Base-by-base conservation (phyloP, 2,888 invertebrate genomes). In the Acanthococcus lagerstroemiae region DNA sequence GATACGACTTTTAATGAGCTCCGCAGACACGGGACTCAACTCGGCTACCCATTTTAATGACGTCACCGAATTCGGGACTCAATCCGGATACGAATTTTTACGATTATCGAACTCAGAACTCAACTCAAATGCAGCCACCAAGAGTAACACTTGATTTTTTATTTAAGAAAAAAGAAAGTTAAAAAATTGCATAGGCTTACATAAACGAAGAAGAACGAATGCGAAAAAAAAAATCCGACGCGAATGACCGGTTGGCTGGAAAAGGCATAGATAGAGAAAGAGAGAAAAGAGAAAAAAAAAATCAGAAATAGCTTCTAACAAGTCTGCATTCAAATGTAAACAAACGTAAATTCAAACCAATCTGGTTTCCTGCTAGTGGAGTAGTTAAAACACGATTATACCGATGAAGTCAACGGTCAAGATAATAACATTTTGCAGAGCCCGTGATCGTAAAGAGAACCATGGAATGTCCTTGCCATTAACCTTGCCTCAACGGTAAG, bases 261-360 rank as follows among this genome's bases (percentile, higher is more conserved):
- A 55, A 27, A 55, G 55, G 27, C n/a, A 17, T 24, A 55, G 27
- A 15, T 17, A 45, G 27, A 52, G 50, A 15, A 50, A 61, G 7
- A 5, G 26, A 24, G 24, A 60, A 48, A 48, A 48, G 26, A 60
- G 21, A 45, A 57, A 15, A 5, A 55, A 4, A 24, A 5, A 55
- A n/a, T 19, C 17, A 25, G 25, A 55, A 4, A 56, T 27, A 56
- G 27, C 30, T 52, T 52, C 52, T 61, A 61, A 61, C 61, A 46
- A 61, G 50, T 48, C 61, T 21, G 50, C 61, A 61, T 61, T 61
- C 50, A 61, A 61, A 61, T 61, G 61, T 61, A 61, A 61, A 61
- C 61, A 61, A 61, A 61, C 50, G 50, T 61, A 61, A 61, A 50
- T 24, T 22, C 7, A 52, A 22, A 22, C 61, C 45, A 48, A 61